Evolutionary conservation across 2,888 invertebrate species (phyloP), one percentile per base, ranked within the genome.

Genomic region (Cephus spinipes): DNA sequence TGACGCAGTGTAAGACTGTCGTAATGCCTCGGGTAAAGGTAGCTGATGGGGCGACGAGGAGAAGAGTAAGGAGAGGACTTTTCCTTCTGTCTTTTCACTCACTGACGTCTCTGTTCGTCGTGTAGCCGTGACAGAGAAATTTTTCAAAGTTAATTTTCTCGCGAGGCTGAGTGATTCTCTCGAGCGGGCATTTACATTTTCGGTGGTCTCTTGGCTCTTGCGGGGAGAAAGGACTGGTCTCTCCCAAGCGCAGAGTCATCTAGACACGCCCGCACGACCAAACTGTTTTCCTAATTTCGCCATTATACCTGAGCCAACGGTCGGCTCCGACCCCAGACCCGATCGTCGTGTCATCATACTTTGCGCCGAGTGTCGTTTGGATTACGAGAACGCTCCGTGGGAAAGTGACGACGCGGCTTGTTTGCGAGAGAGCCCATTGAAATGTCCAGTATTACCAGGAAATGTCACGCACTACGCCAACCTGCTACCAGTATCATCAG

Each of bases 131-230:
- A 32, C 74, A 77, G 73, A 80, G 74, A 79, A 81, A 87, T 87
- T 85, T 86, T 82, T 82, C 83, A 12, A 77, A 83, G 83, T 85
- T 88, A 85, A 87, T 88, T 87, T 84, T 84, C 85, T 81, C 82
- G 75, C 74, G 75, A 77, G 74, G 15, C 79, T 74, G 80, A 84
- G 79, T 82, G 84, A 82, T 82, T 82, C 77, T 80, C 83, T 81
- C 36, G 30, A 76, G 77, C 76, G 75, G 75, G 36, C 84, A 85
- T 87, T 87, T 85, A 84, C 83, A 86, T 87, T 86, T 84, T 83
- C 81, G 76, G 77, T 80, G 75, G 55, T n/a, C 30, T 12, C 32
- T 74, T 74, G 11, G 34, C 31, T 68, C 68, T 68, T 34, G 35
- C 23, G 23, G 32, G 33, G 30, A 23, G 15, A 71, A 55, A 55